A percentile compares a stretch with the other conserved stretches of the same genome.
Evolutionary conservation across 2,888 invertebrate species (phyloP).

Genomic region (Saturnia japonica): DNA sequence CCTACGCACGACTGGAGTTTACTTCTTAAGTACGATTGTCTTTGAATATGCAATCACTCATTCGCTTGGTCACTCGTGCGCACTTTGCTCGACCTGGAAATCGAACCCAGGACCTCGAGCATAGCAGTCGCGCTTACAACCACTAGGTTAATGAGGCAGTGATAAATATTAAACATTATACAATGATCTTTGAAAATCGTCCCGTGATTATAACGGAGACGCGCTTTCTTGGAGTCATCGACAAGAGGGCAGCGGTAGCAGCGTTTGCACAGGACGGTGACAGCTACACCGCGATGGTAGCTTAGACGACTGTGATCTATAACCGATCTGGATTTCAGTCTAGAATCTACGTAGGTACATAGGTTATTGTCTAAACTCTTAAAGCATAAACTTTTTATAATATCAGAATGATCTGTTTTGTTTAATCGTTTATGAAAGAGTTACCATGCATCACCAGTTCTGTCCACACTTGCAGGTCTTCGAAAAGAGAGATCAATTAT

Average conservation of each 20-base stretch:
- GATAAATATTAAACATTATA: neutral
- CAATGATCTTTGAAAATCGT: conserved; percentile 1
- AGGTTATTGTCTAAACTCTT: conserved; percentile 2
- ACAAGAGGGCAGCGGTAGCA: conserved; percentile 44
- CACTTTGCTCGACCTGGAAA: too few species aligned
- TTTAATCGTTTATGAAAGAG: neutral
- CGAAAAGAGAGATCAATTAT: too few species aligned
- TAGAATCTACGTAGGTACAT: conserved; percentile 5
- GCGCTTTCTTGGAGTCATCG: conserved; percentile 31
- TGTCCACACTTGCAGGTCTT: too few species aligned
- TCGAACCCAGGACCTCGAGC: too few species aligned
- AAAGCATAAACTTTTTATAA: neutral
- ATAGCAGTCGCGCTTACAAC: too few species aligned
- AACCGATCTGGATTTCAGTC: conserved; percentile 34
- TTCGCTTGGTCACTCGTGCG: too few species aligned
- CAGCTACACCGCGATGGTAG: conserved; percentile 33
- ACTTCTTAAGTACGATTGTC: too few species aligned
- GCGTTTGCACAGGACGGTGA: conserved; percentile 37
- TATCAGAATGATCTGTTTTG: neutral
- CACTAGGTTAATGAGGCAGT: neutral
- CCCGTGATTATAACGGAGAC: conserved; percentile 24
- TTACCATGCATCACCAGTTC: too few species aligned
- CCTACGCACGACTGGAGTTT: too few species aligned
- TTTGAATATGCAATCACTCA: too few species aligned
- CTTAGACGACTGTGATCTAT: conserved; percentile 47